Conservation (phyloP, 2,888 invertebrate genomes). For the Selenia dentaria region DNA sequence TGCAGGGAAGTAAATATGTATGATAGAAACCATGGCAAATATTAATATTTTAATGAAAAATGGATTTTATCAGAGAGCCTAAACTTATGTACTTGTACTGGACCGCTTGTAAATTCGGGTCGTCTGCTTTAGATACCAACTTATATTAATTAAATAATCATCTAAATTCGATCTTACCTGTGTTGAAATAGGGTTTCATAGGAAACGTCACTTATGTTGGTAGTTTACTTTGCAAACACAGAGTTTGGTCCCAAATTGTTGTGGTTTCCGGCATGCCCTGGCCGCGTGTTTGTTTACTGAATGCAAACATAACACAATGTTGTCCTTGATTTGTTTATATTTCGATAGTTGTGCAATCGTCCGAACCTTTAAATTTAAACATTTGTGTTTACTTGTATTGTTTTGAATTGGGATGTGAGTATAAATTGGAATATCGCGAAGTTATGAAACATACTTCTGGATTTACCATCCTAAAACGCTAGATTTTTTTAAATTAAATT, state of each 20-base stretch:
- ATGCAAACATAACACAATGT: slow-evolving; percentile 57
- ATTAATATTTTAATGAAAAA: slow-evolving; percentile 51
- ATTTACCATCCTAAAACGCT: too few species aligned
- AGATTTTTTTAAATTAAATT: too few species aligned
- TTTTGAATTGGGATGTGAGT: neutral
- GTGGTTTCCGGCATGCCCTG: slow-evolving; percentile 51
- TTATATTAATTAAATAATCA: slow-evolving; percentile 2
- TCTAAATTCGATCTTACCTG: slow-evolving; percentile 10
- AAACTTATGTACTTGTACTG: slow-evolving; percentile 46
- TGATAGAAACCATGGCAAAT: too few species aligned
- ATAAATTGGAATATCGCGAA: neutral
- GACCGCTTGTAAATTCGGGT: slow-evolving; percentile 58
- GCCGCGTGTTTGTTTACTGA: slow-evolving; percentile 48
- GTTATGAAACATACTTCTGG: neutral
- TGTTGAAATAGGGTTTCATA: slow-evolving; percentile 10
- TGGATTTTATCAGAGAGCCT: slow-evolving; percentile 52
- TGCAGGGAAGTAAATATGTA: too few species aligned
- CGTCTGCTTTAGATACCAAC: slow-evolving; percentile 41
- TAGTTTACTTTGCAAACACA: slow-evolving; percentile 67
- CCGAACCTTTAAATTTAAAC: slow-evolving; percentile 31
- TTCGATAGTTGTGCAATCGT: slow-evolving; percentile 41
- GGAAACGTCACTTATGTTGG: slow-evolving; percentile 31
- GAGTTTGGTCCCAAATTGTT: slow-evolving; percentile 62
- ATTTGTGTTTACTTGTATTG: slow-evolving; percentile 14
- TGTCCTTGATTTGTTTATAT: slow-evolving; percentile 64